A percentile compares a stretch with the other conserved stretches of the same genome.
These are phyloP conservation scores for Meghimatium bilineatum DNA, from an alignment of 2,888 invertebrate genomes.

Conservation along the genomic window DNA sequence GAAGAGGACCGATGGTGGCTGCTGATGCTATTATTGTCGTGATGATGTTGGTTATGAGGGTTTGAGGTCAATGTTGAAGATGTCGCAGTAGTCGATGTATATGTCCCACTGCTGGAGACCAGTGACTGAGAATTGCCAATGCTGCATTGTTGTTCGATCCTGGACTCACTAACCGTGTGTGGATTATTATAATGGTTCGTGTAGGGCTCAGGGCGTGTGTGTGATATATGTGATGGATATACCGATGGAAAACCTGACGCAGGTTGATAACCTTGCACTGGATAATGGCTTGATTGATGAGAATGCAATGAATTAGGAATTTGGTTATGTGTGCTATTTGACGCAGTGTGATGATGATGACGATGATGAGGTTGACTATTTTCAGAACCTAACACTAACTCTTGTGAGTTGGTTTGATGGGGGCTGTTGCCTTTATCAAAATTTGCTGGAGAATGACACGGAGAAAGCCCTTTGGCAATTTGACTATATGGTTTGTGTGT, in stretches of 20 bases:
- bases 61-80: constrained; percentile 22
- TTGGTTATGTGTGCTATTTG: background rate
- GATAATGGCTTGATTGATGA: background rate
- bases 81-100: constrained; percentile 4
- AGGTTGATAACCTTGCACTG: background rate
- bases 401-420: background rate
- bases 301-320: background rate
- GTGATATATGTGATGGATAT: constrained; percentile 18
- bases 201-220: constrained; percentile 1
- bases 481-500: constrained; percentile 23
- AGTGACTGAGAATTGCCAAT: background rate
- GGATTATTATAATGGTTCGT: constrained; percentile 15
- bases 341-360: constrained; percentile 23
- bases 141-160: constrained; percentile 8
- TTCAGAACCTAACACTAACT: background rate
- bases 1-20: constrained; percentile 3
- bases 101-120: background rate
- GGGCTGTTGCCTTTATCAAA: background rate
- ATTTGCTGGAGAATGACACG: background rate
- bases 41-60: constrained; percentile 1
- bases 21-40: background rate
- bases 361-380: background rate
- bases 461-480: background rate
- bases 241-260: constrained; percentile 4
- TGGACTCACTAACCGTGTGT: background rate